Conservation (phyloP, 2,113 vertebrate species). For the Ptilonorhynchus violaceus region DNA sequence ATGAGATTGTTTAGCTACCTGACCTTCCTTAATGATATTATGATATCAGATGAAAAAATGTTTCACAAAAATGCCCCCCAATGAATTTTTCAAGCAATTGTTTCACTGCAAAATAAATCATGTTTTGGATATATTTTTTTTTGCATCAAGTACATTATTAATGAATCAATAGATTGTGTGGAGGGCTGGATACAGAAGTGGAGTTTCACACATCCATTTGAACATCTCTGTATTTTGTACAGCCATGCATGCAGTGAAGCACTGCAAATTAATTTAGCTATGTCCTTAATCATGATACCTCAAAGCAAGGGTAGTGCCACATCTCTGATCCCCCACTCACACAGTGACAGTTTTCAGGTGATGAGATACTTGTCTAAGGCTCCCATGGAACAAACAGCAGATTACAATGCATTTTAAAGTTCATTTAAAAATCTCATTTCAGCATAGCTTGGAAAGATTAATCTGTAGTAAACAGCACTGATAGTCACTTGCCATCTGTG, state of each 20-base stretch:
- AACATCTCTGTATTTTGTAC: not conserved
- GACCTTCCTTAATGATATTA: not conserved
- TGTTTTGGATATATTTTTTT: conserved; percentile 39
- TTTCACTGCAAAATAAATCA: conserved; percentile 31
- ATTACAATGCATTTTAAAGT: not conserved
- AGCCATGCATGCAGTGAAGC: not conserved
- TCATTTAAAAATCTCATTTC: not conserved
- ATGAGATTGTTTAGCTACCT: not conserved
- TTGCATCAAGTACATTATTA: conserved; percentile 14
- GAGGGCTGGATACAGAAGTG: not conserved
- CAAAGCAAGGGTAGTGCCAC: not conserved
- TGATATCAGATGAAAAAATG: not conserved
- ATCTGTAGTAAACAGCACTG: not conserved
- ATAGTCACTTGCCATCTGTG: not conserved
- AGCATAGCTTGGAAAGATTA: not conserved
- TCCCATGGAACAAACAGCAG: not conserved
- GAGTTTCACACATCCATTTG: not conserved
- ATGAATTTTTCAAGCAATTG: not conserved
- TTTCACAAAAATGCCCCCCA: not conserved
- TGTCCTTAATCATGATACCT: not conserved
- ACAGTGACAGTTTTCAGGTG: not conserved
- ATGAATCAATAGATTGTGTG: not conserved
- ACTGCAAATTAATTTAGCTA: not conserved
- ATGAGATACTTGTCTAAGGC: not conserved
- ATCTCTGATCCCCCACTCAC: not conserved